phyloP scores from a whole-genome alignment of 2,113 vertebrate species.

The Mormyrus iriodes region DNA sequence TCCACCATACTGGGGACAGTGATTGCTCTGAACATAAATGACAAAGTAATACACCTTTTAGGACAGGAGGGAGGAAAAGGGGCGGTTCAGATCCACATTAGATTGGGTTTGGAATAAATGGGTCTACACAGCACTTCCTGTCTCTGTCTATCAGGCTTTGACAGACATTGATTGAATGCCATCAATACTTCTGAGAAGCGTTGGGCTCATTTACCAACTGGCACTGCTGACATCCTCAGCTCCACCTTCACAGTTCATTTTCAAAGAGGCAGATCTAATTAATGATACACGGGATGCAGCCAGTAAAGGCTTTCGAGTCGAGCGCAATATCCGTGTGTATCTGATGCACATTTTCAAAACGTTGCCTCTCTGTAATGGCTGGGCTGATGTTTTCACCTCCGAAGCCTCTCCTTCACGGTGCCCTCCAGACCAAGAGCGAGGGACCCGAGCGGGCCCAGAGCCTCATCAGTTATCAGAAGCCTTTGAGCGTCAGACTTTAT shows the following conservation, averaged over 20 bases:
- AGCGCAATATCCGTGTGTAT: not conserved
- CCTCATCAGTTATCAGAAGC: not conserved
- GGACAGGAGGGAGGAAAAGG: not conserved
- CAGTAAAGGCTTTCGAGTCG: not conserved
- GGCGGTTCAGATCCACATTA: not conserved
- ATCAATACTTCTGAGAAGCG: not conserved
- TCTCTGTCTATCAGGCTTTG: not conserved
- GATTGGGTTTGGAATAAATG: not conserved
- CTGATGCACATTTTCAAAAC: not conserved
- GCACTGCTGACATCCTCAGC: not conserved
- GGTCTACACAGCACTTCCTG: not conserved
- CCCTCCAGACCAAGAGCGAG: not conserved
- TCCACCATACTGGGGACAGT: not conserved
- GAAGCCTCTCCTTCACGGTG: not conserved
- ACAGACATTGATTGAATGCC: not conserved
- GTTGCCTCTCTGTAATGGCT: not conserved
- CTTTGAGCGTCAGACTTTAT: not conserved
- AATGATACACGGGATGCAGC: not conserved
- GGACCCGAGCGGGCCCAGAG: not conserved
- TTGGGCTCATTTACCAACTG: not conserved
- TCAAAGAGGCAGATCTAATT: not conserved
- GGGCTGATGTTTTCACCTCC: not conserved
- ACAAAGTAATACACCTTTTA: not conserved
- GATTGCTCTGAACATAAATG: not conserved
- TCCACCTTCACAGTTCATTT: slow-evolving; percentile 4